phyloP scores from a whole-genome alignment of 2,113 vertebrate genomes.

The Eupsittula cactorum region DNA sequence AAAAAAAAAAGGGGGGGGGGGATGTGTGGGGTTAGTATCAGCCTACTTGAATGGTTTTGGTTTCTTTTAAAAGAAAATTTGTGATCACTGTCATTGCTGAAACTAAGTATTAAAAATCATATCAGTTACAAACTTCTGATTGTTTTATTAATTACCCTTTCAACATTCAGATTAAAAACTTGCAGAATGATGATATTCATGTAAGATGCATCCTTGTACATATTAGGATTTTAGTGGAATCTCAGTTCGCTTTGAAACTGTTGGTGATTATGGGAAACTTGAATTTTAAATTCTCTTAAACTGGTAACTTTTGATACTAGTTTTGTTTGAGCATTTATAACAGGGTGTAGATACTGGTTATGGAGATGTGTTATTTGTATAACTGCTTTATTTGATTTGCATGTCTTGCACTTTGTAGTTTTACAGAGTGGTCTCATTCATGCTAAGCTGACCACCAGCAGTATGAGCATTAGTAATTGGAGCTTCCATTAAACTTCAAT shows the following conservation, averaged over 20 bases:
- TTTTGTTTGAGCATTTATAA: background rate
- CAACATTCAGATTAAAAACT: conserved; percentile 90
- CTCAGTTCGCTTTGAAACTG: background rate
- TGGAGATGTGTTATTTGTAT: background rate
- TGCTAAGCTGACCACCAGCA: background rate
- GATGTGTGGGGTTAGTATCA: background rate
- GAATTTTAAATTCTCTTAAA: background rate
- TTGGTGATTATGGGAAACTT: background rate
- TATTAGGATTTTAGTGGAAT: background rate
- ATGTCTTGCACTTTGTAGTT: background rate
- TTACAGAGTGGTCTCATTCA: background rate
- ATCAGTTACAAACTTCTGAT: background rate
- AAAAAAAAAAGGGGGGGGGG: background rate
- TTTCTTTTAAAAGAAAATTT: background rate
- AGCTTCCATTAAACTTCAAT: background rate
- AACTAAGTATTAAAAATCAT: background rate
- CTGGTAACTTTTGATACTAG: background rate
- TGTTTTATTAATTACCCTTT: conserved; percentile 24
- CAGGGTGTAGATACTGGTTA: background rate
- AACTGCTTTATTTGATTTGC: background rate
- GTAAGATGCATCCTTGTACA: conserved; percentile 88
- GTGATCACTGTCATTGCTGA: background rate
- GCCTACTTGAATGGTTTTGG: background rate
- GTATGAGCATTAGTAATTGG: background rate
- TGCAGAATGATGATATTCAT: conserved; percentile 90